Conservation (phyloP, 2,797 vertebrate genomes). For the Ambastaia sidthimunki region DNA sequence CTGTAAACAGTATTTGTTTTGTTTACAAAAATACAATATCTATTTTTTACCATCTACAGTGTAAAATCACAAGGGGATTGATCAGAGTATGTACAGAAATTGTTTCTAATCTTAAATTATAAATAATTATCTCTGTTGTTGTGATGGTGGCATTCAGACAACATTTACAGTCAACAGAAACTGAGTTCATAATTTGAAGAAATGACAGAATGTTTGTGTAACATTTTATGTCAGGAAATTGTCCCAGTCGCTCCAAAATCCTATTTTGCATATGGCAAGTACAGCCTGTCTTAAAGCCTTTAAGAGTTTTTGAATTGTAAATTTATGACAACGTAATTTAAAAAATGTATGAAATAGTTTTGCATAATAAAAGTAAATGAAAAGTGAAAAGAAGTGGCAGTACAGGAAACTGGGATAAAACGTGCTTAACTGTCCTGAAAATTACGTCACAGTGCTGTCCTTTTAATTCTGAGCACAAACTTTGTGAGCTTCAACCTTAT, state of each 20-base stretch:
- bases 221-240: no score
- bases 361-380: no score
- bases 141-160: slow-evolving; percentile 8
- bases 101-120: slow-evolving; percentile 70
- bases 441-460: background rate
- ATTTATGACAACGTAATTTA: background rate
- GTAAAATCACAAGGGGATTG: slow-evolving; percentile 73
- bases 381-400: background rate
- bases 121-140: slow-evolving; percentile 65
- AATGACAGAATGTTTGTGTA: background rate
- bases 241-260: no score
- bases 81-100: slow-evolving; percentile 76
- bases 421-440: background rate
- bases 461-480: background rate
- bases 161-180: background rate
- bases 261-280: no score
- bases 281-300: background rate
- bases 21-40: slow-evolving; percentile 68
- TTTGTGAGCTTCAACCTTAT: slow-evolving; percentile 3
- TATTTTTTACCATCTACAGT: slow-evolving; percentile 69
- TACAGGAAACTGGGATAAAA: background rate
- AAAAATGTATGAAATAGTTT: background rate
- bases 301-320: background rate
- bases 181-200: background rate
- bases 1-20: background rate